Base-by-base conservation (phyloP, 2,888 invertebrate genomes). In the Cephus spinipes region DNA sequence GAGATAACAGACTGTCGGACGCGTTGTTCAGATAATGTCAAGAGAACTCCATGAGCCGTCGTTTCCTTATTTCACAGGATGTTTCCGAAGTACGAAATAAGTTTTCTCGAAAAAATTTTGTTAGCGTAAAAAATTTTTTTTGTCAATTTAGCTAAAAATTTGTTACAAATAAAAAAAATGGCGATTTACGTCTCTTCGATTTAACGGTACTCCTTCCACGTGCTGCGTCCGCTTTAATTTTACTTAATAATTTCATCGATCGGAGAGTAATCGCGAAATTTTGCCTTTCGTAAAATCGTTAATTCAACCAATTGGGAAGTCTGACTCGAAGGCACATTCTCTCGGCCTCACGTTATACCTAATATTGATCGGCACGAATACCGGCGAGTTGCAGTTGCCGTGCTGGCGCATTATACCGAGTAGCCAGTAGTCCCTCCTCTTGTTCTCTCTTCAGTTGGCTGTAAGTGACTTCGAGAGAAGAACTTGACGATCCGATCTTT, bases 281-380 rank as follows among this genome's bases (percentile, higher is more conserved):
- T 9, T n/a, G 0, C 9, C 33, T 32, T 11, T 9, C 12, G 31
- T 9, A 11, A 71, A 71, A 30, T 71, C 71, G 71, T 71, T 86
- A 86, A 87, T 85, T 85, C 84, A 83, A 75, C 83, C 85, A 87
- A 86, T 86, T 83, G 85, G 82, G 85, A 85, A 83, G 83, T 82
- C 83, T 81, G 81, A 76, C 81, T 82, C 73, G 80, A 82, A 80
- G 79, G 80, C 82, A 71, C 71, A 4, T 71, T 71, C 30, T 6
- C 40, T 15, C 71, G 71, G n/a, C 31, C 71, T 71, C 71, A 9
- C 71, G 71, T 83, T 82, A 81, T 82, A 83, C 79, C 75, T 82
- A 81, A 79, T 86, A 85, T 85, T 83, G 85, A 86, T 85, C 84
- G 84, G 74, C 76, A 81, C 79, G 80, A 81, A 81, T 83, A 78